These are phyloP conservation scores for Mystacornis crossleyi DNA, from an alignment of 2,113 vertebrate species.

Conservation along the genomic window DNA sequence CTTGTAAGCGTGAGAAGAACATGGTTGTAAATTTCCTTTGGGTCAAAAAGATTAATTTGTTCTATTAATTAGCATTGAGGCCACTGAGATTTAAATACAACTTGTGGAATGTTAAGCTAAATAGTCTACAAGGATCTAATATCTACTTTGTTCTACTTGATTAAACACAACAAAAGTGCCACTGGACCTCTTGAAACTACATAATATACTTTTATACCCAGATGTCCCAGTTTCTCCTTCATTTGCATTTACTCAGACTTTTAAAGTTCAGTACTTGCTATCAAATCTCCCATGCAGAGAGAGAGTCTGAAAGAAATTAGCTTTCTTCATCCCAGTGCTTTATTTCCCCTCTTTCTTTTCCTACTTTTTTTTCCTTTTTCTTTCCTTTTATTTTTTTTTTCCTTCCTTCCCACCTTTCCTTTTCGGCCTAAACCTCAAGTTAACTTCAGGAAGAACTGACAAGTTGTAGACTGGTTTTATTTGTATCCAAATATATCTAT, in stretches of 20 bases:
- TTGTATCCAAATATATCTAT: background rate
- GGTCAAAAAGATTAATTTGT: conserved; percentile 67
- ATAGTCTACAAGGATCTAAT: conserved; percentile 45
- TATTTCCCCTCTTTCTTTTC: background rate
- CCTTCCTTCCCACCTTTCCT: rapidly evolving
- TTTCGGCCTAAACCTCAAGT: background rate
- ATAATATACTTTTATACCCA: conserved; percentile 50
- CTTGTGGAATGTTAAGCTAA: conserved; percentile 59
- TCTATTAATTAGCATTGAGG: conserved; percentile 41
- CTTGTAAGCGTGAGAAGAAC: conserved; percentile 45
- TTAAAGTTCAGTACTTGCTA: background rate
- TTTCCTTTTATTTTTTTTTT: too few species aligned
- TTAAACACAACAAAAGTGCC: conserved; percentile 53
- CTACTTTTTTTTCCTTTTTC: background rate
- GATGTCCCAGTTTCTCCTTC: conserved; percentile 52
- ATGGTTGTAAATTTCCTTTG: conserved; percentile 62
- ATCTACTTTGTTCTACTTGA: conserved; percentile 56
- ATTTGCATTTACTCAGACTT: conserved; percentile 55
- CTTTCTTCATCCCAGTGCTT: background rate
- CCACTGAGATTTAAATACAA: conserved; percentile 45
- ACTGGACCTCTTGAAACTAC: conserved; percentile 55
- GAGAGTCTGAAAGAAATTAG: background rate
- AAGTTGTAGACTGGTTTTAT: background rate
- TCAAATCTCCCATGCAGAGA: conserved; percentile 32
- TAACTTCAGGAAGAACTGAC: background rate